phyloP scores from a whole-genome alignment of 2,797 vertebrate species.

The Austrolebias charrua region DNA sequence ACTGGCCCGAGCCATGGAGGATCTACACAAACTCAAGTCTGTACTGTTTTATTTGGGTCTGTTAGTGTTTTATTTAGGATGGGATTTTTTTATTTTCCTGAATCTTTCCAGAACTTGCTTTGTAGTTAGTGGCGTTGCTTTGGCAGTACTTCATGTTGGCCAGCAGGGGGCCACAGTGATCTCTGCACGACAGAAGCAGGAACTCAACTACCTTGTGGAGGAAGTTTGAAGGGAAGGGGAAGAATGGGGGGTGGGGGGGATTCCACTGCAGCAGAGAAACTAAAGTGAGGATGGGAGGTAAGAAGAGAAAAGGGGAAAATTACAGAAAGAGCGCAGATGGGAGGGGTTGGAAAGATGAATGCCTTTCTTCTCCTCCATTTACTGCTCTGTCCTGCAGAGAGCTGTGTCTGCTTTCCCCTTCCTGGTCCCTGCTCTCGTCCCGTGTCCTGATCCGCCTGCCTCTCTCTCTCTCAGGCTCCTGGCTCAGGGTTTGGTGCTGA shows the following conservation, averaged over 20 bases:
- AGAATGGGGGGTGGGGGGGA: constrained; percentile 71
- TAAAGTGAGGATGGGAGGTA: constrained; percentile 59
- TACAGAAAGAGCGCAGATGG: constrained; percentile 46
- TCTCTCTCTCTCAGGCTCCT: constrained; percentile 81
- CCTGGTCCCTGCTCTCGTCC: constrained; percentile 39
- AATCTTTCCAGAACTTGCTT: neutral
- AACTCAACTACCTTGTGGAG: constrained; percentile 41
- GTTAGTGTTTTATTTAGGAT: neutral
- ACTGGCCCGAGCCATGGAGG: constrained; percentile 83
- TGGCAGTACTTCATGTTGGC: constrained; percentile 23
- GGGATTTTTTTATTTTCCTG: neutral
- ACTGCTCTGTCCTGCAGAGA: constrained; percentile 70
- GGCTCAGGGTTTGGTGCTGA: constrained; percentile 91
- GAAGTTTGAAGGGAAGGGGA: constrained; percentile 64
- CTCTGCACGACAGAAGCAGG: constrained; percentile 39
- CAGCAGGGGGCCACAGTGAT: constrained; percentile 74
- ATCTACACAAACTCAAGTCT: constrained; percentile 91
- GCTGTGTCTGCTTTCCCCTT: constrained; percentile 68
- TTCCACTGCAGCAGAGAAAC: constrained; percentile 82
- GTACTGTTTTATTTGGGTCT: constrained; percentile 16
- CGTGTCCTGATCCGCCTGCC: constrained; percentile 1
- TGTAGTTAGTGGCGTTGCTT: neutral
- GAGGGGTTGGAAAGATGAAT: constrained; percentile 65
- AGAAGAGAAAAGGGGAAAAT: constrained; percentile 66
- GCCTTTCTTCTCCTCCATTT: constrained; percentile 66